Conservation (phyloP, 2,113 vertebrate genomes). For the Pitta sordida region DNA sequence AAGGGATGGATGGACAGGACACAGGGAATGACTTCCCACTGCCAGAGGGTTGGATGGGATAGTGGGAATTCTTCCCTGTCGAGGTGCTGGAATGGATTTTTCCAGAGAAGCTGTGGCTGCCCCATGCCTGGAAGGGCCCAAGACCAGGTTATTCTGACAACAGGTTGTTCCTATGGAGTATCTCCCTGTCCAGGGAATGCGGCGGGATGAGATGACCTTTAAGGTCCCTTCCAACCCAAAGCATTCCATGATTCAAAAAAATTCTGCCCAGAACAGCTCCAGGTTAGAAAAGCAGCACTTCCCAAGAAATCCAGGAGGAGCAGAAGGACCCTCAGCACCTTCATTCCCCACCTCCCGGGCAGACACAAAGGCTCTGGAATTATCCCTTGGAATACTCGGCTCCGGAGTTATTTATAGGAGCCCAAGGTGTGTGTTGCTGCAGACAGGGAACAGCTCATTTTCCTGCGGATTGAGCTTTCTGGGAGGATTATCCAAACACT, state of each 20-base stretch:
- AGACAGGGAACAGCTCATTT: neutral
- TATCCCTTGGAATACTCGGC: neutral
- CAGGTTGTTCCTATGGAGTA: accelerated
- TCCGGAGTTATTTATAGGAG: neutral
- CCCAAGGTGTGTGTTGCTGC: neutral
- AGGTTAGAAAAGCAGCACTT: neutral
- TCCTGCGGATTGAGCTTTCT: neutral
- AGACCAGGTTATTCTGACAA: neutral
- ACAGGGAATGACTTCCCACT: no score
- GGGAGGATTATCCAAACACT: neutral
- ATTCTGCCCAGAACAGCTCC: neutral
- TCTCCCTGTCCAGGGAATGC: neutral
- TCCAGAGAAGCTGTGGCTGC: neutral
- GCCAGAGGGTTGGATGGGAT: neutral
- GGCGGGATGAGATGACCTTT: neutral
- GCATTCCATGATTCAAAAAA: neutral
- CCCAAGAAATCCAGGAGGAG: neutral
- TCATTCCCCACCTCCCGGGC: neutral
- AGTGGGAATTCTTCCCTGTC: neutral
- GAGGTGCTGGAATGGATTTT: neutral
- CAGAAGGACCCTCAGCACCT: neutral
- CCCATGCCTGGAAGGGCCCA: neutral
- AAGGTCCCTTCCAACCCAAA: neutral
- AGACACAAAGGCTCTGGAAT: neutral
- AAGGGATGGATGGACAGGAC: neutral